phyloP scores from a whole-genome alignment of 2,113 vertebrate genomes.

The Polypterus senegalus region DNA sequence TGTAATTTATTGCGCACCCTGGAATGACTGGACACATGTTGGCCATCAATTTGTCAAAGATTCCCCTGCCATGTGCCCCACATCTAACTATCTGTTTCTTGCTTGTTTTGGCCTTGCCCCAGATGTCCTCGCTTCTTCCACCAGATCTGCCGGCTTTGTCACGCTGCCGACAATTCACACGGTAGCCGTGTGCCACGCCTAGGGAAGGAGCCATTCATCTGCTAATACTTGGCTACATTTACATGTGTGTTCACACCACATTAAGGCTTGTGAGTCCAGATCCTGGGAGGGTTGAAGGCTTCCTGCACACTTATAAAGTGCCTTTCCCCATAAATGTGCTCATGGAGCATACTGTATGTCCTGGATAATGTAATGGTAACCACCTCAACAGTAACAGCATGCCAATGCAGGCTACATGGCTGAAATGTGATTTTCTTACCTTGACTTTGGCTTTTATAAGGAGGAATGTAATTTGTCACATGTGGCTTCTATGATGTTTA shows the following conservation, averaged over 20 bases:
- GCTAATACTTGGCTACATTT: conserved; percentile 51
- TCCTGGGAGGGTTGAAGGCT: too few relatives aligned
- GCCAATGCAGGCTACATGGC: too few relatives aligned
- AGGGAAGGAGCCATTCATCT: conserved; percentile 27
- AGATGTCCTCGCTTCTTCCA: conserved; percentile 27
- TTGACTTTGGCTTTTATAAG: too few relatives aligned
- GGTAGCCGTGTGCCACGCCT: conserved; percentile 16
- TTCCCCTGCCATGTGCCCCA: conserved; percentile 14
- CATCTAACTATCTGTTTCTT: conserved; percentile 21
- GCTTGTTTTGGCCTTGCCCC: conserved; percentile 19
- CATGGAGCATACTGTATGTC: too few relatives aligned
- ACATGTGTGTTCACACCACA: conserved; percentile 58
- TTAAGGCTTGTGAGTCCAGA: conserved; percentile 25
- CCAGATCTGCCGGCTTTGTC: conserved; percentile 33
- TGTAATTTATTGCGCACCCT: conserved; percentile 39
- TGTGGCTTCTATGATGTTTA: too few relatives aligned
- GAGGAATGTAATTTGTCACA: too few relatives aligned
- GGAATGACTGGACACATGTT: conserved; percentile 45
- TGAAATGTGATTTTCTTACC: too few relatives aligned
- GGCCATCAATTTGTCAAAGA: conserved; percentile 35
- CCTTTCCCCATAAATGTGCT: too few relatives aligned
- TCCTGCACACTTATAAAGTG: too few relatives aligned
- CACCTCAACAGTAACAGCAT: too few relatives aligned
- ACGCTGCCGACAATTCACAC: conserved; percentile 25
- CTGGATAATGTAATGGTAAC: too few relatives aligned